Conservation (phyloP, 2,797 vertebrate genomes). For the Simalia tracyae region DNA sequence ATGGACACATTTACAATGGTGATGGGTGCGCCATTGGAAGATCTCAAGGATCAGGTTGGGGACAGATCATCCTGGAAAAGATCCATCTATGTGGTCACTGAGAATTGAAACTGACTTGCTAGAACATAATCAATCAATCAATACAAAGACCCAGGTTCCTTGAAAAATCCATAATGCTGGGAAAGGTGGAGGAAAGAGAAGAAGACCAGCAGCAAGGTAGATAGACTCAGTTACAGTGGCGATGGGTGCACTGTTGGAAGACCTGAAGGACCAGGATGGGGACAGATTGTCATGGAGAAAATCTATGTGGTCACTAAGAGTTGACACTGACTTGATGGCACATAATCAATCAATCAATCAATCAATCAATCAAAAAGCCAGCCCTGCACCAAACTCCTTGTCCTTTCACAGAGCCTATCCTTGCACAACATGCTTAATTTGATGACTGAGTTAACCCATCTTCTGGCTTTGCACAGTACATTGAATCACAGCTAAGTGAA, state of each 20-base stretch:
- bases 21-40: background rate
- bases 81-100: background rate
- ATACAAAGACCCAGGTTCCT: background rate
- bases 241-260: too few relatives aligned
- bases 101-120: background rate
- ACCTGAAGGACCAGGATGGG: too few relatives aligned
- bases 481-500: too few relatives aligned
- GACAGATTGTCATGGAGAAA: too few relatives aligned
- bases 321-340: too few relatives aligned
- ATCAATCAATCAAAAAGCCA: background rate
- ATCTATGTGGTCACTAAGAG: too few relatives aligned
- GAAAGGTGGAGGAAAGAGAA: too few relatives aligned
- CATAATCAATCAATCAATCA: too few relatives aligned
- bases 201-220: too few relatives aligned
- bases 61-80: background rate
- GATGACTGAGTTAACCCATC: background rate
- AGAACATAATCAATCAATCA: background rate
- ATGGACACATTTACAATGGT: background rate
- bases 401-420: background rate
- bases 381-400: background rate
- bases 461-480: background rate
- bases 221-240: too few relatives aligned
- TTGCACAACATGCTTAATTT: too few relatives aligned
- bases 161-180: too few relatives aligned
- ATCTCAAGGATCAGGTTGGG: background rate